phyloP scores from a whole-genome alignment of 2,113 vertebrate genomes.

The Lagopus leucura region DNA sequence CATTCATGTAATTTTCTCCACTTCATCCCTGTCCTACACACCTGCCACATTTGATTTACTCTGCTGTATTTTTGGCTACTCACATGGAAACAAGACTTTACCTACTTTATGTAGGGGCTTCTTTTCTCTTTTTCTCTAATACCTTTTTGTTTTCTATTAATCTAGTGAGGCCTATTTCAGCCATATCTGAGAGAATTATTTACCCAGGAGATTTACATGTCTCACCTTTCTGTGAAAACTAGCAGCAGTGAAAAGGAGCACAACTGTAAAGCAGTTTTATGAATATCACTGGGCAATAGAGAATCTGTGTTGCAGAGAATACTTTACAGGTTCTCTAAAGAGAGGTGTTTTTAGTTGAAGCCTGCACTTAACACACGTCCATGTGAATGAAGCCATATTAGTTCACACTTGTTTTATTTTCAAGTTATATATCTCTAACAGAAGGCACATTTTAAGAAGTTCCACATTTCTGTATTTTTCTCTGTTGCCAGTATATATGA shows the following conservation, averaged over 20 bases:
- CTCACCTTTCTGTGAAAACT: neutral
- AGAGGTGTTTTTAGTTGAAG: neutral
- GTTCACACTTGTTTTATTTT: neutral
- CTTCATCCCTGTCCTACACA: neutral
- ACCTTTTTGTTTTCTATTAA: neutral
- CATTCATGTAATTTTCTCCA: neutral
- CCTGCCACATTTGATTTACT: neutral
- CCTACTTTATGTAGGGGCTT: neutral
- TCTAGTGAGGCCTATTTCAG: neutral
- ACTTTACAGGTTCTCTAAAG: neutral
- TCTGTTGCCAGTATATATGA: neutral
- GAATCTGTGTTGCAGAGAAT: rapidly evolving
- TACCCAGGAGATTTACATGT: neutral
- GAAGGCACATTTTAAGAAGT: neutral
- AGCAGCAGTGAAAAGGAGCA: neutral
- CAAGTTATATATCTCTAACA: neutral
- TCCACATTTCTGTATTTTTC: neutral
- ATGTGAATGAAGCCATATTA: neutral
- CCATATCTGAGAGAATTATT: neutral
- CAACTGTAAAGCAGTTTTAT: neutral
- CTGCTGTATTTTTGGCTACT: neutral
- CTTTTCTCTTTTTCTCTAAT: neutral
- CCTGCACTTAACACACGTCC: neutral
- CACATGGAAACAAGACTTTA: neutral
- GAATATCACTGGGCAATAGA: neutral